Conservation (phyloP, 2,888 invertebrate genomes). For the Drosophila hamatofila region DNA sequence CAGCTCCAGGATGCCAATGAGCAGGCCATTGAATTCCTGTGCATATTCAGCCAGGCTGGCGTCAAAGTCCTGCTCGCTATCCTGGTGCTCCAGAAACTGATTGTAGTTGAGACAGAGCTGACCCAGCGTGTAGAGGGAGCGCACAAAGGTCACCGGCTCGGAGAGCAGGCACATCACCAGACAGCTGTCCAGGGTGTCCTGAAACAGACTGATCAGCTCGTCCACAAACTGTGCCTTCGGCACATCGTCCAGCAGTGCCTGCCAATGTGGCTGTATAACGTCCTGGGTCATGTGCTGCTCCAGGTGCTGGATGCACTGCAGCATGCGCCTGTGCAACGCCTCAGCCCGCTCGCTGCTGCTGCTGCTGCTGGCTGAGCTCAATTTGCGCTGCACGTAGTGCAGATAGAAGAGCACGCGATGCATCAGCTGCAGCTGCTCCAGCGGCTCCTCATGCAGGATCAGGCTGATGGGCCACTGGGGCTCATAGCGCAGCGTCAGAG, state of each 20-base stretch:
- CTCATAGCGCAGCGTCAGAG: constrained; percentile 47
- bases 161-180: constrained; percentile 40
- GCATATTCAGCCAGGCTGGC: constrained; percentile 38
- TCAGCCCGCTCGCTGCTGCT: background rate
- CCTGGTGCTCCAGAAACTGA: constrained; percentile 24
- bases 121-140: constrained; percentile 56
- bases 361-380: constrained; percentile 6
- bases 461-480: constrained; percentile 63
- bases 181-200: constrained; percentile 40
- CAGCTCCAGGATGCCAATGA: constrained; percentile 43
- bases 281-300: constrained; percentile 61
- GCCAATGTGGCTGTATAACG: constrained; percentile 53
- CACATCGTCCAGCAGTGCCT: constrained; percentile 12
- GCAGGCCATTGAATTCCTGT: constrained; percentile 50
- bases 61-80: constrained; percentile 4
- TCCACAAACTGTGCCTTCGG: constrained; percentile 45
- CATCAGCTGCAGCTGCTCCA: constrained; percentile 59
- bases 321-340: constrained; percentile 48
- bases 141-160: constrained; percentile 47
- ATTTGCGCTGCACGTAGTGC: constrained; percentile 49
- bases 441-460: constrained; percentile 41
- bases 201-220: constrained; percentile 43
- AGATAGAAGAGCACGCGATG: constrained; percentile 63
- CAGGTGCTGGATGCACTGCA: constrained; percentile 35
- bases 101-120: constrained; percentile 63